phyloP scores from a whole-genome alignment of 1,140 invertebrate genomes.

The Diprion similis region DNA sequence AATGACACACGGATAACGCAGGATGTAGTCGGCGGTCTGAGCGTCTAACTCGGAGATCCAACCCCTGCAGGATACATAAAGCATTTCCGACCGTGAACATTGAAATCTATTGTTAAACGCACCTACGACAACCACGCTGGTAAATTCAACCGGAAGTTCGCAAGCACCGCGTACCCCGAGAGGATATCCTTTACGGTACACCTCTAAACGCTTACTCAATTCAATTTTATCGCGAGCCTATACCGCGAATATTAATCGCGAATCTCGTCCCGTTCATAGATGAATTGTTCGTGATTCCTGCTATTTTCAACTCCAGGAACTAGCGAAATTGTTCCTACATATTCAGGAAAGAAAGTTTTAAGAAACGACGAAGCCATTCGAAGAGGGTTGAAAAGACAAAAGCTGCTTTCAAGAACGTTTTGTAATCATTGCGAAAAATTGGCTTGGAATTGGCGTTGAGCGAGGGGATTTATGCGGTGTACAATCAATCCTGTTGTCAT shows the following conservation, averaged over 20 bases:
- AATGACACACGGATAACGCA: neutral
- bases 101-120: neutral
- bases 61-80: neutral
- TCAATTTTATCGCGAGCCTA: neutral
- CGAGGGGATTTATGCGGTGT: no score
- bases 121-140: neutral
- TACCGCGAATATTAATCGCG: neutral
- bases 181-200: neutral
- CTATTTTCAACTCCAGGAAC: no score
- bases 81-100: neutral
- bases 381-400: no score
- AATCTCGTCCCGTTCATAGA: neutral
- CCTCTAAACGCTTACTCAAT: neutral
- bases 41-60: neutral
- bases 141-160: conserved; percentile 10
- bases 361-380: no score
- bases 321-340: no score
- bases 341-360: no score
- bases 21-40: neutral
- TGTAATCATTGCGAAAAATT: no score
- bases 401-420: no score
- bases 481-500: no score
- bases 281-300: no score
- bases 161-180: neutral
- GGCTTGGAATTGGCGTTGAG: no score